Evolutionary conservation across 1,140 invertebrate species (phyloP).

Genomic region (Venturia canescens): DNA sequence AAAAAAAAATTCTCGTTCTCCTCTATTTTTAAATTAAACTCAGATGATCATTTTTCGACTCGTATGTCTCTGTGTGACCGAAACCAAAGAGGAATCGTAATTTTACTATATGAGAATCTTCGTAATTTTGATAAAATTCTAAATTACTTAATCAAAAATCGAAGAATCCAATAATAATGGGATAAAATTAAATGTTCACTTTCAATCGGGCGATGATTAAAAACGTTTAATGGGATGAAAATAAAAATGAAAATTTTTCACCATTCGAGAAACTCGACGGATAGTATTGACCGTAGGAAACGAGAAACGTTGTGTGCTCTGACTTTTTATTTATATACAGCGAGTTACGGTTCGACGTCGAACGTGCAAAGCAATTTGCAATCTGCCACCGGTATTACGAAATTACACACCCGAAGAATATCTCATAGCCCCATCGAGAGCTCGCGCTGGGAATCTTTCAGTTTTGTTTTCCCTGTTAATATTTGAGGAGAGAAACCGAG

Average conservation of each 20-base stretch:
- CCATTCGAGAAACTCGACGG: neutral
- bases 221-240: neutral
- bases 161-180: too few species aligned
- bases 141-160: too few species aligned
- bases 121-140: too few species aligned
- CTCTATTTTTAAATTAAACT: too few species aligned
- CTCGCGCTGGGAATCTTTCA: constrained; percentile 50
- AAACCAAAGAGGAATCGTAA: too few species aligned
- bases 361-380: constrained; percentile 57
- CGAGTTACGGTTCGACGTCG: constrained; percentile 16
- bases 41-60: too few species aligned
- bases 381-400: constrained; percentile 70
- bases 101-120: too few species aligned
- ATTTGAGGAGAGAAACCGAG: constrained; percentile 67
- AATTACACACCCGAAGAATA: constrained; percentile 53
- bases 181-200: too few species aligned
- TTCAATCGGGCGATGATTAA: too few species aligned
- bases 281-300: neutral
- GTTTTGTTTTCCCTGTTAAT: constrained; percentile 70
- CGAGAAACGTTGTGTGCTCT: neutral
- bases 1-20: too few species aligned
- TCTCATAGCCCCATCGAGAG: neutral
- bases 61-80: too few species aligned
- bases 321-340: neutral
- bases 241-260: neutral